Base-by-base conservation (phyloP, 1,140 invertebrate genomes). In the Atta cephalotes region DNA sequence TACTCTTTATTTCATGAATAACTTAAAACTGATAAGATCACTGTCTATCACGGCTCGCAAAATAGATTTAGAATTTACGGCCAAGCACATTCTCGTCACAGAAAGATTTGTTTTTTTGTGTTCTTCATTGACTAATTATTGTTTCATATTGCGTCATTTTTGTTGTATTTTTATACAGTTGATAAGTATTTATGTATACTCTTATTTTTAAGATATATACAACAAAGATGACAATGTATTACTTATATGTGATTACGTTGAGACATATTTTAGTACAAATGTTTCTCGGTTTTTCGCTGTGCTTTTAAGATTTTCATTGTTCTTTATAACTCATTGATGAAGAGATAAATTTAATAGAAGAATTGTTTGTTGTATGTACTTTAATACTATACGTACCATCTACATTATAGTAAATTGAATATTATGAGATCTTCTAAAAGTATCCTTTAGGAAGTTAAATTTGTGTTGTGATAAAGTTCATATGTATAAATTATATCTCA, bases 131-230 rank as follows among this genome's bases (percentile, higher is more conserved):
- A 85, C 14, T 71, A 88, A 1, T 9, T 39, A 39, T 39, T 45
- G 39, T 72, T 71, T 89, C 72, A 66, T 78, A 84, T 66, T 56
- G 89, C n/a, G 63, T 88, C 78, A 66, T 62, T 84, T 84, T 68
- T 21, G 1, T 21, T 6, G 28, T 35, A 25, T 66, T 28, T 80
- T 76, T 18, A 49, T 63, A 25, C 39, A 28, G 14, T 62, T 84
- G 18, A 76, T 53, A 85, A 66, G 35, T 62, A 39, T 25, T 25
- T 25, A 25, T 56, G 76, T 21, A 39, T 77, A 56, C 70, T 74
- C 18, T 84, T 89, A 89, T 71, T 86, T 89, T 70, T 88, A 85
- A 80, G 74, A 49, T 49, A 35, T 62, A 72, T 21, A 53, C 18
- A 35, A 53, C 28, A 80, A 62, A 62, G 4, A 28, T 35, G 58